A percentile compares a stretch with the other conserved stretches of the same genome.
Evolutionary conservation across 2,888 invertebrate species (phyloP).

Genomic region (Ypsolopha scabrella): DNA sequence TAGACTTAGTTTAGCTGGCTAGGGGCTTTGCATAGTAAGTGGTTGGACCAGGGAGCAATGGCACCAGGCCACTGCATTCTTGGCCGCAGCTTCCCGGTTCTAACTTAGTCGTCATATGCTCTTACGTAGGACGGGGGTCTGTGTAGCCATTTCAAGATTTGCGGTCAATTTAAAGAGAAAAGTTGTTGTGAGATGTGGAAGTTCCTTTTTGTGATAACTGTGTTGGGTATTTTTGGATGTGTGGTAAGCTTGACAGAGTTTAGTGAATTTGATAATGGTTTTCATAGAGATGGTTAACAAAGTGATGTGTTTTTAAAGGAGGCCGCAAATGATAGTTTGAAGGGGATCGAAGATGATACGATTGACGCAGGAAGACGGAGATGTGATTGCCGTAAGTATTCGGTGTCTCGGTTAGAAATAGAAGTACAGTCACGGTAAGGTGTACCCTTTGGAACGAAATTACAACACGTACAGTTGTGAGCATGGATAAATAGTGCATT

Average conservation of each 20-base stretch:
- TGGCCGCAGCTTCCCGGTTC: constrained; percentile 5
- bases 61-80: constrained; percentile 4
- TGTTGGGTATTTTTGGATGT: background rate
- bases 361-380: constrained; percentile 23
- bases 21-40: too few species aligned
- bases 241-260: constrained; percentile 5
- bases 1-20: too few species aligned
- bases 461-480: too few species aligned
- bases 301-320: background rate
- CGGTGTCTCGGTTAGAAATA: background rate
- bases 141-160: too few species aligned
- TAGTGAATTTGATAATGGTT: constrained; percentile 11
- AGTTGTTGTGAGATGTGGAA: constrained; percentile 4
- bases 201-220: background rate
- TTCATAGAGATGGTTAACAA: background rate
- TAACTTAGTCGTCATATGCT: too few species aligned
- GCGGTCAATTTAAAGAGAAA: too few species aligned
- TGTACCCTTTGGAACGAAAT: too few species aligned
- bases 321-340: constrained; percentile 11
- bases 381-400: constrained; percentile 52
- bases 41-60: background rate
- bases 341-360: constrained; percentile 14
- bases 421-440: background rate
- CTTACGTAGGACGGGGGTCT: too few species aligned
- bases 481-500: too few species aligned